Conservation (phyloP, 37 sponge, comb jelly and placozoan genomes). For the Halichondria panicea region DNA sequence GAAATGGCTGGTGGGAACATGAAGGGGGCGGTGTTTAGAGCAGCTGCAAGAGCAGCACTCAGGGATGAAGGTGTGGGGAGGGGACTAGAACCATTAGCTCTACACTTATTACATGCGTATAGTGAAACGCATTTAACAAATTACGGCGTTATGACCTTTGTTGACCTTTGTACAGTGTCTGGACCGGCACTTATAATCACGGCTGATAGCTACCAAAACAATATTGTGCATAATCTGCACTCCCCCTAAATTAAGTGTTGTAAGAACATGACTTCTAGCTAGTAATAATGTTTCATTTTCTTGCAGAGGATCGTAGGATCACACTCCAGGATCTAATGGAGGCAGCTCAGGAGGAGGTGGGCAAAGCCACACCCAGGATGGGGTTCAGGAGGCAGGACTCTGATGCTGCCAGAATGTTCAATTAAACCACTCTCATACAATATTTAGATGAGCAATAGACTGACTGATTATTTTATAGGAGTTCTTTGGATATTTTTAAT, state of each 20-base stretch:
- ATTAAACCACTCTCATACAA: conserved; percentile 20
- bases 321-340: conserved; percentile 67
- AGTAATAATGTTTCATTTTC: background rate
- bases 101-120: too few relatives aligned
- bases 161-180: too few relatives aligned
- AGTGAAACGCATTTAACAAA: too few relatives aligned
- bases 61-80: conserved; percentile 15
- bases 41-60: conserved; percentile 79
- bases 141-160: too few relatives aligned
- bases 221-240: too few relatives aligned
- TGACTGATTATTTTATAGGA: too few relatives aligned
- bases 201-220: too few relatives aligned
- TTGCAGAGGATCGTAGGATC: conserved; percentile 35
- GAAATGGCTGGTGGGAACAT: conserved; percentile 86
- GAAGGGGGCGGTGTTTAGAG: conserved; percentile 70
- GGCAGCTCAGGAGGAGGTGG: conserved; percentile 68
- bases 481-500: too few relatives aligned
- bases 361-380: conserved; percentile 62
- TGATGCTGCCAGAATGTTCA: conserved; percentile 56
- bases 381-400: conserved; percentile 77
- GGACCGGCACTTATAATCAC: too few relatives aligned
- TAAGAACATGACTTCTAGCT: background rate
- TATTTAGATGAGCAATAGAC: too few relatives aligned
- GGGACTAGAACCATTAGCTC: too few relatives aligned
- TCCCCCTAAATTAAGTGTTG: too few relatives aligned